phyloP scores from a whole-genome alignment of 2,888 invertebrate species.

The Furcula furcula region DNA sequence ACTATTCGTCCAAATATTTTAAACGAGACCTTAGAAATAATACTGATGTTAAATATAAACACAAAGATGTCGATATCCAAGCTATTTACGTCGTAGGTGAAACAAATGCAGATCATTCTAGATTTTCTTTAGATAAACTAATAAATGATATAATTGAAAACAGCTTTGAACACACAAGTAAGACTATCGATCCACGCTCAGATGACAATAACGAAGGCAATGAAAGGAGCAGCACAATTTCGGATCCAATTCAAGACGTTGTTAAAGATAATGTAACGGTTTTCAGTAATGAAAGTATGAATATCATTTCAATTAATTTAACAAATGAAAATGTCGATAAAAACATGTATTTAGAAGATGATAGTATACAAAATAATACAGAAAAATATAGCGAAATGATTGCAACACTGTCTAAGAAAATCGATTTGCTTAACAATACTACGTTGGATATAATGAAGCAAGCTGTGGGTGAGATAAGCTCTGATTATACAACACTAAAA shows the following conservation, averaged over 20 bases:
- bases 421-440: conserved; percentile 56
- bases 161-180: conserved; percentile 35
- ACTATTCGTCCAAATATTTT: conserved; percentile 34
- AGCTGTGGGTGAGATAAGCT: conserved; percentile 21
- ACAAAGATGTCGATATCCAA: conserved; percentile 28
- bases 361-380: conserved; percentile 15
- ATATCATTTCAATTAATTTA: conserved; percentile 31
- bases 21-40: conserved; percentile 50
- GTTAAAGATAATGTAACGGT: conserved; percentile 4
- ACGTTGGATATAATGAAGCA: conserved; percentile 48
- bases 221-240: conserved; percentile 1
- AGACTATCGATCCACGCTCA: conserved; percentile 7
- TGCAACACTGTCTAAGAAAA: conserved; percentile 44
- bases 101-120: conserved; percentile 29
- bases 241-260: conserved; percentile 1
- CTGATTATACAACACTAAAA: neutral
- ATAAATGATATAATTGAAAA: conserved; percentile 55
- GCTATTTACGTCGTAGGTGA: conserved; percentile 34
- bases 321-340: conserved; percentile 36
- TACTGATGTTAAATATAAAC: conserved; percentile 12
- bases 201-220: conserved; percentile 4
- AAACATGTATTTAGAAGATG: conserved; percentile 32
- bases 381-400: conserved; percentile 43
- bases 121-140: conserved; percentile 51
- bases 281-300: conserved; percentile 13